Conservation (phyloP, 2,797 vertebrate species). For the Rhinella marina region DNA sequence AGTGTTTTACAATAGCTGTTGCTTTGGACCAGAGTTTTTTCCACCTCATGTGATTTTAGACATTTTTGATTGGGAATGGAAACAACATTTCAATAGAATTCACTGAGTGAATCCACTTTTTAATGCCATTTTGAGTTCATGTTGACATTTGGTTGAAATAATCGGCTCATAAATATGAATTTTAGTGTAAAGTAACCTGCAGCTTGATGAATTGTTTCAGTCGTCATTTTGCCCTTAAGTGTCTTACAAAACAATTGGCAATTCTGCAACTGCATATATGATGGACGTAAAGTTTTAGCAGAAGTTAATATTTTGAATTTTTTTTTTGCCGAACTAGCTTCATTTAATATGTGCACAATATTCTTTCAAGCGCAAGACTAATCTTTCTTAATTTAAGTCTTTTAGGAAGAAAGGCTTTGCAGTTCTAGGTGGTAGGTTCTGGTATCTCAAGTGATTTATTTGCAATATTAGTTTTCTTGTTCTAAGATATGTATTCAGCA, state of each 20-base stretch:
- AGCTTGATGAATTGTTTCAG: conserved; percentile 16
- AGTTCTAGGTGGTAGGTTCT: conserved; percentile 28
- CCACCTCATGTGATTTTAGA: conserved; percentile 67
- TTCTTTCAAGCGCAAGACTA: conserved; percentile 19
- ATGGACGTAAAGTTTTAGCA: conserved; percentile 20
- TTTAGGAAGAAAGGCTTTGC: conserved; percentile 24
- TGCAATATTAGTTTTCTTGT: conserved; percentile 25
- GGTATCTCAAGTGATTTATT: conserved; percentile 49
- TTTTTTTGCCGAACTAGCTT: neutral
- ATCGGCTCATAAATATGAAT: conserved; percentile 21
- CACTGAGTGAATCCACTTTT: conserved; percentile 70
- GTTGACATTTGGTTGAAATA: conserved; percentile 64
- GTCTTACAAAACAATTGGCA: conserved; percentile 13
- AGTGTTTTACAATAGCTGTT: conserved; percentile 64
- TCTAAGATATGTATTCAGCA: conserved; percentile 17
- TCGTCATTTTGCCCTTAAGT: conserved; percentile 9
- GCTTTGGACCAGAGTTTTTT: conserved; percentile 63
- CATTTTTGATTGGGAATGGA: conserved; percentile 69
- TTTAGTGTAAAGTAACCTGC: neutral
- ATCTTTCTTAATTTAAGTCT: conserved; percentile 43
- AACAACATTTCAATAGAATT: conserved; percentile 61
- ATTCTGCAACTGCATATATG: conserved; percentile 2
- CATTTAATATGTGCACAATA: conserved; percentile 11
- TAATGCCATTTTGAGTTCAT: conserved; percentile 69
- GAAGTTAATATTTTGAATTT: conserved; percentile 1